Evolutionary conservation across 2,888 invertebrate genomes (phyloP).

Genomic region (Noctua janthe): DNA sequence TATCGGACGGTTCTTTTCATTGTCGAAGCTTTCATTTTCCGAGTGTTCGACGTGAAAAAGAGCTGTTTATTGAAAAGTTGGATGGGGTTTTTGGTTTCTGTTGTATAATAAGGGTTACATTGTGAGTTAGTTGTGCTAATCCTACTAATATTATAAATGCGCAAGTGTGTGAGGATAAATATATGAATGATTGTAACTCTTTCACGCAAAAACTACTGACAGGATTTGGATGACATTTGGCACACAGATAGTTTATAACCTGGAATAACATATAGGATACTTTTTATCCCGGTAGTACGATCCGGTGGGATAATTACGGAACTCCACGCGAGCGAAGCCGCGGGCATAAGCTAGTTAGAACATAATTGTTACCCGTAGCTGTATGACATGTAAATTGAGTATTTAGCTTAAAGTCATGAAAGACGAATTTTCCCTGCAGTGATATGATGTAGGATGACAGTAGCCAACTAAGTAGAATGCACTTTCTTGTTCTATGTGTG

Average conservation of each 20-base stretch:
- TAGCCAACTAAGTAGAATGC: background rate
- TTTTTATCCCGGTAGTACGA: too few species aligned
- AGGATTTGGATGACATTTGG: too few species aligned
- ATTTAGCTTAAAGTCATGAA: background rate
- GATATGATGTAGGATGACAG: background rate
- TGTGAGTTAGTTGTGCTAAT: background rate
- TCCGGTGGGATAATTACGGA: too few species aligned
- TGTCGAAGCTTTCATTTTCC: constrained; percentile 35
- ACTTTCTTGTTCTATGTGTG: background rate
- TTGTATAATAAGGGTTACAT: background rate
- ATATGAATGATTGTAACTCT: too few species aligned
- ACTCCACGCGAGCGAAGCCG: too few species aligned
- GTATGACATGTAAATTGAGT: background rate
- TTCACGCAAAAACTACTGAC: too few species aligned
- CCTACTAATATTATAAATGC: too few species aligned
- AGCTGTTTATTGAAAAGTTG: constrained; percentile 30
- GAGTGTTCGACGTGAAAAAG: constrained; percentile 21
- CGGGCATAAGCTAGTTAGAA: background rate
- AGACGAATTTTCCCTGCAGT: background rate
- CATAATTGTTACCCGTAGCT: background rate
- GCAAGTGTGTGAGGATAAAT: too few species aligned
- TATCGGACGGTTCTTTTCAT: constrained; percentile 47
- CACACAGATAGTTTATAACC: too few species aligned
- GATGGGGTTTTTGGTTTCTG: background rate
- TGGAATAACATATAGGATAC: too few species aligned